Conservation (phyloP, 2,113 vertebrate genomes). For the Tenebrosternarchus preto region DNA sequence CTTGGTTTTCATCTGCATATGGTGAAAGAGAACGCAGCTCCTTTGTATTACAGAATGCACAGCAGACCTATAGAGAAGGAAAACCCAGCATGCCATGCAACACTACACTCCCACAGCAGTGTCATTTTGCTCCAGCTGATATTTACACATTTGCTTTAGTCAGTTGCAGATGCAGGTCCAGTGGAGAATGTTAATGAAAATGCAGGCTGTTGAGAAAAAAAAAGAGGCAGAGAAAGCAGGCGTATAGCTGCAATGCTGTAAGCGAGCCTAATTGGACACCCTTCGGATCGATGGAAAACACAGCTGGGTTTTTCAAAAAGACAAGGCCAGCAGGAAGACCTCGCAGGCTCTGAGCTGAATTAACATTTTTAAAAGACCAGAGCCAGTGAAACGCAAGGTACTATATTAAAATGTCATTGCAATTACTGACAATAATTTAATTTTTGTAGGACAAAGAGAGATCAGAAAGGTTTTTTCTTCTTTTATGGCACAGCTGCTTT, state of each 20-base stretch:
- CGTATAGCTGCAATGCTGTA: slow-evolving; percentile 31
- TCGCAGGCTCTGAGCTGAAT: slow-evolving; percentile 27
- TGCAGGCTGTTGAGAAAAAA: slow-evolving; percentile 28
- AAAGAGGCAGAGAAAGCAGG: background rate
- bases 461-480: slow-evolving; percentile 47
- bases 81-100: slow-evolving; percentile 19
- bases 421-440: slow-evolving; percentile 56
- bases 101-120: slow-evolving; percentile 24
- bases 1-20: slow-evolving; percentile 5
- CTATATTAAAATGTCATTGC: slow-evolving; percentile 55
- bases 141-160: slow-evolving; percentile 42
- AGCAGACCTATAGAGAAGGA: slow-evolving; percentile 25
- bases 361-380: slow-evolving; percentile 36
- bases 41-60: slow-evolving; percentile 11
- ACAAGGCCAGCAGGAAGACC: slow-evolving; percentile 38
- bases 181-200: slow-evolving; percentile 49
- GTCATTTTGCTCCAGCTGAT: slow-evolving; percentile 41
- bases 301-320: slow-evolving; percentile 40
- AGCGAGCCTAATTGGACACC: slow-evolving; percentile 42
- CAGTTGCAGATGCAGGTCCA: background rate
- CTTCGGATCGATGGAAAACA: slow-evolving; percentile 51
- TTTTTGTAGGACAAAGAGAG: slow-evolving; percentile 42
- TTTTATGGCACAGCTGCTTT: slow-evolving; percentile 38
- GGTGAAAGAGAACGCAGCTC: background rate
- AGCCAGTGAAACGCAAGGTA: slow-evolving; percentile 36